phyloP scores from a whole-genome alignment of 2,888 invertebrate species.

The Nasonovia ribisnigri region DNA sequence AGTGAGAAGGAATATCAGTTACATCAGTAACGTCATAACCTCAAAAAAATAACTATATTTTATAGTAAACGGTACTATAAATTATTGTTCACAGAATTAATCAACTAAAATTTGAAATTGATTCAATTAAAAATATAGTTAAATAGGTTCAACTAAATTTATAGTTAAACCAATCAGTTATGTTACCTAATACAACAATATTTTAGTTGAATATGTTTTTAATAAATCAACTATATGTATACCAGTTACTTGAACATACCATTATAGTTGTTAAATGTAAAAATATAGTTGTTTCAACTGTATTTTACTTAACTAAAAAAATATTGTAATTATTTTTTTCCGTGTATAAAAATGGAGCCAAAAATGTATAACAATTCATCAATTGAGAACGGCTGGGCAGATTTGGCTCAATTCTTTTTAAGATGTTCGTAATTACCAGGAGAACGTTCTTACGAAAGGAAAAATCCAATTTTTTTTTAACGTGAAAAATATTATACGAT shows the following conservation, averaged over 20 bases:
- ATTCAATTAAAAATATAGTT: background rate
- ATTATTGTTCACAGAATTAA: background rate
- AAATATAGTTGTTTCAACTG: conserved; percentile 12
- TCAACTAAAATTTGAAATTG: background rate
- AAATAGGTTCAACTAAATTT: conserved; percentile 3
- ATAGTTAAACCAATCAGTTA: background rate
- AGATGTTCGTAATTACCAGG: too few relatives aligned
- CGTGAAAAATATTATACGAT: too few relatives aligned
- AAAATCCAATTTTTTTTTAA: too few relatives aligned
- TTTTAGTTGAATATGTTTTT: background rate
- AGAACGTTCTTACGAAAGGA: too few relatives aligned
- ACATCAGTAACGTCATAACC: too few relatives aligned
- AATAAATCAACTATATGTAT: background rate
- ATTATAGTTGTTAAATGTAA: background rate
- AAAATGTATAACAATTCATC: too few relatives aligned
- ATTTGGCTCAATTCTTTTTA: too few relatives aligned
- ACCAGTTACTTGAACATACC: background rate
- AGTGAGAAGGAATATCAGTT: too few relatives aligned
- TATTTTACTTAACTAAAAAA: too few relatives aligned
- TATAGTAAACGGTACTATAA: background rate
- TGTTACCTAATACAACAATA: background rate
- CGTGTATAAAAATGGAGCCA: too few relatives aligned
- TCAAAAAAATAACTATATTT: background rate
- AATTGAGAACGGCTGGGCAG: too few relatives aligned
- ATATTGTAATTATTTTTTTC: too few relatives aligned